Conservation (phyloP, 2,797 vertebrate genomes). For the Falco cherrug region DNA sequence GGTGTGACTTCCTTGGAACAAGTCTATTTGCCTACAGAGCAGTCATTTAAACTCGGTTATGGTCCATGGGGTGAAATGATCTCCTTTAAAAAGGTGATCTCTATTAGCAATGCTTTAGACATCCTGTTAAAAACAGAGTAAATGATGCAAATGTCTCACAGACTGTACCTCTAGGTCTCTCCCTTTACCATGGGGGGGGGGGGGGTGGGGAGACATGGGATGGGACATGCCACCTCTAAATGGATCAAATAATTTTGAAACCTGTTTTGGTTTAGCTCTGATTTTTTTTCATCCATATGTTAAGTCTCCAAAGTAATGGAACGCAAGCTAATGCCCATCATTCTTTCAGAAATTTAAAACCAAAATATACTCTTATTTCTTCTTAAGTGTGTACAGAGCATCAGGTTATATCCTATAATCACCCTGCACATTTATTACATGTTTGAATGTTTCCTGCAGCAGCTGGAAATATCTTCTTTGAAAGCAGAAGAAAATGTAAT, state of each 20-base stretch:
- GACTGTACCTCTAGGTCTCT: neutral
- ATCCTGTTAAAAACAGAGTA: neutral
- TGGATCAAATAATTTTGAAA: neutral
- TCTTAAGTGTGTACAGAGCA: neutral
- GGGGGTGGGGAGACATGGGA: neutral
- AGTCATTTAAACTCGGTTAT: neutral
- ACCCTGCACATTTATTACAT: neutral
- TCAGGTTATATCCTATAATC: slow-evolving; percentile 5
- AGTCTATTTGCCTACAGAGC: neutral
- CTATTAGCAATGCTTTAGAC: neutral
- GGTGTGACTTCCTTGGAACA: neutral
- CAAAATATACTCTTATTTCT: neutral
- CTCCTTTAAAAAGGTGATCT: neutral
- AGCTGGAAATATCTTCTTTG: neutral
- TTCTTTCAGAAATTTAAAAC: neutral
- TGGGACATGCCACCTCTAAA: neutral
- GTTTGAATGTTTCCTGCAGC: neutral
- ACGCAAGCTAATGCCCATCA: neutral
- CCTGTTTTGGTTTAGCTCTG: neutral
- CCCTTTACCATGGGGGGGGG: neutral
- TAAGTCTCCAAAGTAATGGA: neutral
- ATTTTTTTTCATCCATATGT: neutral
- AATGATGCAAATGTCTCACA: neutral
- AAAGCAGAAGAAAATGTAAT: neutral
- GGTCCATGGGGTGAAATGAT: neutral